Evolutionary conservation across 1,140 invertebrate genomes (phyloP).

Genomic region (Cyclina sinensis): DNA sequence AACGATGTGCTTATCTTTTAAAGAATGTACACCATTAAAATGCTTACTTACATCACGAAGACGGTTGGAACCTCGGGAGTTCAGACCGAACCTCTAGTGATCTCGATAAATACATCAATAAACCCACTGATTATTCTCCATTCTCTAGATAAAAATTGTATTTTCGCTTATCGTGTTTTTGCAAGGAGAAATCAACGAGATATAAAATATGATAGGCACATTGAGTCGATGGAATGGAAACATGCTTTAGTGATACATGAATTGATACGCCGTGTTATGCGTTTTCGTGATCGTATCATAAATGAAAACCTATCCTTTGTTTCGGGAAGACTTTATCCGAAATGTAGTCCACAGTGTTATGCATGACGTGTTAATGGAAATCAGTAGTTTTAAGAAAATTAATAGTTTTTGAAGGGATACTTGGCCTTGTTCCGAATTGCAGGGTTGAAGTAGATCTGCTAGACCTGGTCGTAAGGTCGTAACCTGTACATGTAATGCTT

Average conservation of each 20-base stretch:
- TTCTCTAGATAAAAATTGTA: constrained; percentile 59
- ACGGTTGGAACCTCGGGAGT: constrained; percentile 8
- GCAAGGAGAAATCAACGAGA: constrained; percentile 62
- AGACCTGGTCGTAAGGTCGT: no score
- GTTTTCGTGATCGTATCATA: background rate
- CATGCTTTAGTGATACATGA: constrained; percentile 36
- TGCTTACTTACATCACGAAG: background rate
- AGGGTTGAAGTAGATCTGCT: no score
- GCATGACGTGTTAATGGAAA: no score
- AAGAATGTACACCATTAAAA: constrained; percentile 18
- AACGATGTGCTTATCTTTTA: constrained; percentile 14
- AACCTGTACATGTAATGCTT: no score
- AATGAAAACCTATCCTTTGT: background rate
- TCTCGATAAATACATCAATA: constrained; percentile 63
- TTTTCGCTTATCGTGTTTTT: constrained; percentile 67
- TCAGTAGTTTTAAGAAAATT: no score
- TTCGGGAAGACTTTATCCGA: no score
- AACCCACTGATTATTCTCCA: constrained; percentile 47
- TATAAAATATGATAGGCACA: constrained; percentile 56
- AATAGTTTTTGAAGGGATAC: background rate
- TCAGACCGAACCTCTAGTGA: constrained; percentile 12
- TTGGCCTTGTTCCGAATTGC: background rate
- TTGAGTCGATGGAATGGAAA: constrained; percentile 53
- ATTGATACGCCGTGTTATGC: constrained; percentile 14
- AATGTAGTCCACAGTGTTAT: no score